These are phyloP conservation scores for Tortricodes alternella DNA, from an alignment of 2,888 invertebrate species.

Conservation along the genomic window DNA sequence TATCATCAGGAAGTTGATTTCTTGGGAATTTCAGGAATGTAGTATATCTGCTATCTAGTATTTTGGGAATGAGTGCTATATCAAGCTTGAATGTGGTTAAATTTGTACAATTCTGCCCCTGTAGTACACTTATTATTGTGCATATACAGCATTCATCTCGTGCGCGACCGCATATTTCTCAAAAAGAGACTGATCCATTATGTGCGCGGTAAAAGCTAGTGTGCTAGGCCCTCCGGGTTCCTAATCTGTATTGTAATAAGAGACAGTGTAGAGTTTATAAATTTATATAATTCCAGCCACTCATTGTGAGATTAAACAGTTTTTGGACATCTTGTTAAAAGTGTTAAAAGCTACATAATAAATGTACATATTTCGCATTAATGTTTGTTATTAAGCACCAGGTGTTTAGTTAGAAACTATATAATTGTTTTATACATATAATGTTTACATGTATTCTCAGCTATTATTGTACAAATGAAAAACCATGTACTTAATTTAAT, in stretches of 20 bases:
- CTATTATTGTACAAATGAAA: constrained; percentile 4
- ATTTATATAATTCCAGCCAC: constrained; percentile 6
- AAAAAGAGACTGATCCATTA: too few relatives aligned
- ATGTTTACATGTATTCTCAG: background rate
- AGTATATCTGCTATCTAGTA: too few relatives aligned
- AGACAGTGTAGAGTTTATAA: background rate
- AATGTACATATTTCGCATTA: background rate
- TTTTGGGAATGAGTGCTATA: too few relatives aligned
- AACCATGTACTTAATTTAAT: constrained; percentile 10
- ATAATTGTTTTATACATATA: background rate
- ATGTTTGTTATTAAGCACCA: background rate
- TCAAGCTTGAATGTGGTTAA: too few relatives aligned
- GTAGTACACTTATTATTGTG: too few relatives aligned
- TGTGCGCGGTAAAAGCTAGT: too few relatives aligned
- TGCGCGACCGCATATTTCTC: too few relatives aligned
- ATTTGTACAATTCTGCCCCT: too few relatives aligned
- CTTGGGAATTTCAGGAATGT: too few relatives aligned
- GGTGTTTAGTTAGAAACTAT: background rate
- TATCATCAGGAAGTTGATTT: too few relatives aligned
- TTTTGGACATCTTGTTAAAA: background rate
- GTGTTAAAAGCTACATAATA: background rate
- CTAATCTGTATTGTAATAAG: background rate
- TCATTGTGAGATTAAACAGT: background rate
- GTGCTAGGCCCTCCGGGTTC: background rate
- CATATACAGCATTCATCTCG: too few relatives aligned